Conservation (phyloP, 2,888 invertebrate species). For the Hydropsyche betteni region DNA sequence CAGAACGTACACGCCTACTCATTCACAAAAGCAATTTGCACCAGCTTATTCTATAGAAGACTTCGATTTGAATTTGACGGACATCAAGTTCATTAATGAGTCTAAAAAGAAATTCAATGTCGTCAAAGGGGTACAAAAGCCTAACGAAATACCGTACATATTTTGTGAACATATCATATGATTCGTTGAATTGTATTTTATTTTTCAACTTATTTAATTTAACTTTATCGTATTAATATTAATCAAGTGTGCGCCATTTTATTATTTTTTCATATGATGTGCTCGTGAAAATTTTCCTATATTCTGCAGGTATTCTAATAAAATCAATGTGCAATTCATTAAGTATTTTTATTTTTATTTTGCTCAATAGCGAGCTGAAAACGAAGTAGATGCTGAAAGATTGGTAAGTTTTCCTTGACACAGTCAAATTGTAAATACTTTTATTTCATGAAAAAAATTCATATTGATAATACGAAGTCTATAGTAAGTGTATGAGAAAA, state of each 20-base stretch:
- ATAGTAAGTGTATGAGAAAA: not conserved
- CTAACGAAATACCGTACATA: constrained; percentile 46
- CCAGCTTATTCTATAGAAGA: constrained; percentile 39
- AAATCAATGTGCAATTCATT: not conserved
- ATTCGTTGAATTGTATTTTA: not conserved
- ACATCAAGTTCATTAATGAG: constrained; percentile 27
- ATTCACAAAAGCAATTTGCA: not conserved
- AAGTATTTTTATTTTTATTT: constrained; percentile 23
- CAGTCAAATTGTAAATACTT: not conserved
- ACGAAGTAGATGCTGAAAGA: constrained; percentile 46
- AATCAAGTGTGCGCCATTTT: not conserved
- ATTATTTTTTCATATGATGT: not conserved
- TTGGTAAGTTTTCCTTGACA: constrained; percentile 45
- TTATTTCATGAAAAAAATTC: not conserved
- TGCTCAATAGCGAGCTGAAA: constrained; percentile 48
- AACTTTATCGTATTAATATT: not conserved
- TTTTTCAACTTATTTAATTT: not conserved
- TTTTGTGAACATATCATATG: constrained; percentile 49
- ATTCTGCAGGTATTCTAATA: not conserved
- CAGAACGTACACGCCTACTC: not conserved
- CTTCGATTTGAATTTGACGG: constrained; percentile 43
- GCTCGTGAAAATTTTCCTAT: not conserved
- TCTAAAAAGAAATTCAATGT: not conserved
- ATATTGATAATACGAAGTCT: not conserved
- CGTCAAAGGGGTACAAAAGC: constrained; percentile 36